Conservation (phyloP, 2,888 invertebrate species). For the Incurvaria masculella region DNA sequence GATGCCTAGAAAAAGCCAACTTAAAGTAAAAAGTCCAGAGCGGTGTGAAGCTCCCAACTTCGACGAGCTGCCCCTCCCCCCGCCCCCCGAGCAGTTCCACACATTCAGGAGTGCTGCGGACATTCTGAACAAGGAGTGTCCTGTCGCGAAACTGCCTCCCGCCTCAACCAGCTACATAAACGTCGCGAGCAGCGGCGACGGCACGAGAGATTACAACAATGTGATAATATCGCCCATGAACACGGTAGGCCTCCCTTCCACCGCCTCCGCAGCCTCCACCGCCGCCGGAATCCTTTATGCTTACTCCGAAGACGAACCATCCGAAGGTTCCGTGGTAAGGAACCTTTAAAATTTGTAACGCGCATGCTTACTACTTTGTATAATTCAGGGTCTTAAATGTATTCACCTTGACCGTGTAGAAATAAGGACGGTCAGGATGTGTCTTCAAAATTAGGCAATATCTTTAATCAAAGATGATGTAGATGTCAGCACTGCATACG, state of each 20-base stretch:
- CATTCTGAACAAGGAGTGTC: conserved; percentile 19
- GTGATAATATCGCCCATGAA: conserved; percentile 36
- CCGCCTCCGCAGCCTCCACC: conserved; percentile 30
- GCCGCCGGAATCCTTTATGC: conserved; percentile 34
- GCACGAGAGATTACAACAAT: conserved; percentile 22
- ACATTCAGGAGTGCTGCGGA: conserved; percentile 41
- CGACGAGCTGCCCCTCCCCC: conserved; percentile 45
- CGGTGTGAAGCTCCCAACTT: conserved; percentile 44
- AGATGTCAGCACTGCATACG: no score
- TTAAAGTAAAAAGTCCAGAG: conserved; percentile 32
- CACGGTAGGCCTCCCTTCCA: conserved; percentile 39
- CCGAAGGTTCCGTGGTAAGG: conserved; percentile 15
- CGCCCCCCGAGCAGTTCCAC: conserved; percentile 47
- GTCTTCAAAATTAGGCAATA: no score
- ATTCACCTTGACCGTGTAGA: no score
- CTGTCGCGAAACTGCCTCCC: neutral
- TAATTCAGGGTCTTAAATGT: no score
- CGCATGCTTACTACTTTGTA: no score
- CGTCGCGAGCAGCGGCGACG: neutral
- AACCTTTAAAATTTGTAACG: neutral
- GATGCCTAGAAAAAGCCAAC: conserved; percentile 44
- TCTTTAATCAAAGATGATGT: no score
- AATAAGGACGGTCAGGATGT: no score
- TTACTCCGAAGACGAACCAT: conserved; percentile 38
- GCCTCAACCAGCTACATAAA: neutral